These are phyloP conservation scores for Nematolebias whitei DNA, from an alignment of 2,113 vertebrate species.

Conservation along the genomic window DNA sequence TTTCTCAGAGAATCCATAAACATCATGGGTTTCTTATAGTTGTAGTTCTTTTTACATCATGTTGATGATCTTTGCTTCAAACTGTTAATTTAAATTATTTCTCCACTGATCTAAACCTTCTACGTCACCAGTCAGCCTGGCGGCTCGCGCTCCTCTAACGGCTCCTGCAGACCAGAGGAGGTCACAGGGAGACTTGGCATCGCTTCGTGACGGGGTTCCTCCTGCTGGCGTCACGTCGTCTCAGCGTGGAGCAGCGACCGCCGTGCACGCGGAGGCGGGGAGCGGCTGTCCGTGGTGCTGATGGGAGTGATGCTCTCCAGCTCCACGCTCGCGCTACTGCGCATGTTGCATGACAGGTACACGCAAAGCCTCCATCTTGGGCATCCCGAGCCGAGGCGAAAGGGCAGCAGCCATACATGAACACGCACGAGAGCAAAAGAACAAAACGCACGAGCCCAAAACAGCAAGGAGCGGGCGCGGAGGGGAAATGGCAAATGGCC, in stretches of 20 bases:
- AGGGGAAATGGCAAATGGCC: constrained; percentile 57
- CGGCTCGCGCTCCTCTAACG: too few relatives aligned
- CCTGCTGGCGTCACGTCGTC: constrained; percentile 22
- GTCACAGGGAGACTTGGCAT: constrained; percentile 39
- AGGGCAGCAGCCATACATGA: constrained; percentile 64
- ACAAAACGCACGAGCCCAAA: constrained; percentile 6
- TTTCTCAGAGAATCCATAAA: too few relatives aligned
- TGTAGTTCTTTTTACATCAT: too few relatives aligned
- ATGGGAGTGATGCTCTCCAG: constrained; percentile 50
- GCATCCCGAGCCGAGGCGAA: constrained; percentile 72
- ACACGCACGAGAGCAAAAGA: not conserved
- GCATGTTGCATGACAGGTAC: constrained; percentile 84
- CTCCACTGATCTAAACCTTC: too few relatives aligned
- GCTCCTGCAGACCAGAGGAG: not conserved
- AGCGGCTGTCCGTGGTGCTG: constrained; percentile 70
- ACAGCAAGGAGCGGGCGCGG: constrained; percentile 40
- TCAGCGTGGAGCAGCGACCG: constrained; percentile 12
- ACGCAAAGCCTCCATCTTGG: constrained; percentile 83
- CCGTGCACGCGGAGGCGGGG: constrained; percentile 30
- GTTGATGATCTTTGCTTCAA: too few relatives aligned
- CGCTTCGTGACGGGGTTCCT: constrained; percentile 18
- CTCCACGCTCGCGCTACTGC: constrained; percentile 74
- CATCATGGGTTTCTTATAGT: too few relatives aligned
- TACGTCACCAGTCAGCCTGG: too few relatives aligned
- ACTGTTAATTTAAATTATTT: too few relatives aligned